Evolutionary conservation across 1,140 invertebrate species (phyloP).

Genomic region (Dendrolimus punctatus): DNA sequence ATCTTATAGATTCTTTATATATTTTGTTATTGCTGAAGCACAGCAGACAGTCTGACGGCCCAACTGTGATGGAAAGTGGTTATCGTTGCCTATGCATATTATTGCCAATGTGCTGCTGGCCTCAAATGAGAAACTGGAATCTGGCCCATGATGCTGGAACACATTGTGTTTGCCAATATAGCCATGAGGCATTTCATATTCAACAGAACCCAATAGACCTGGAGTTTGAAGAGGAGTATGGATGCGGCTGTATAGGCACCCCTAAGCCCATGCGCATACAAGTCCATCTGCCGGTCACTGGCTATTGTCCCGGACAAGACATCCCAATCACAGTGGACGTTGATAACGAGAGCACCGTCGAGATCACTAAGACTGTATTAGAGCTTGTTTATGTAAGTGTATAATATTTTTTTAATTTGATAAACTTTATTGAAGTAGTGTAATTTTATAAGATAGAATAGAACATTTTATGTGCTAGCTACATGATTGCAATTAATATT

Average conservation of each 20-base stretch:
- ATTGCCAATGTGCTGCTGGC: no score
- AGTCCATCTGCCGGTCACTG: slow-evolving; percentile 69
- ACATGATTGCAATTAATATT: no score
- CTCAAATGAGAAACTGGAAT: no score
- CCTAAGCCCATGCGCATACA: slow-evolving; percentile 68
- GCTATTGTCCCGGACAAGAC: slow-evolving; percentile 74
- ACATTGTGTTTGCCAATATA: background rate
- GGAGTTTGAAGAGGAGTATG: slow-evolving; percentile 74
- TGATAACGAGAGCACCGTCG: slow-evolving; percentile 72
- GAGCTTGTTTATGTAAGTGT: slow-evolving; percentile 64
- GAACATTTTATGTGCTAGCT: no score
- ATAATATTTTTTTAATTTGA: background rate
- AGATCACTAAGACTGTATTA: slow-evolving; percentile 65
- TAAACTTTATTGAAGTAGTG: no score
- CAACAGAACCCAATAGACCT: slow-evolving; percentile 69
- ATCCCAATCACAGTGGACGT: slow-evolving; percentile 73
- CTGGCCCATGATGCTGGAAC: no score
- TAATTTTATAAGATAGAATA: background rate
- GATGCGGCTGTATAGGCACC: slow-evolving; percentile 72
- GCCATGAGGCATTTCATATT: background rate
- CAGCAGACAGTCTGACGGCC: no score
- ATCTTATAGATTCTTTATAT: no score
- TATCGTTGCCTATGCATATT: no score
- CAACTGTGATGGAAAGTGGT: no score
- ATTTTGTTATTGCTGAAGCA: no score